Evolutionary conservation across 1,140 invertebrate species (phyloP), one percentile per base, ranked within the genome.

Genomic region (Pissodes strobi): DNA sequence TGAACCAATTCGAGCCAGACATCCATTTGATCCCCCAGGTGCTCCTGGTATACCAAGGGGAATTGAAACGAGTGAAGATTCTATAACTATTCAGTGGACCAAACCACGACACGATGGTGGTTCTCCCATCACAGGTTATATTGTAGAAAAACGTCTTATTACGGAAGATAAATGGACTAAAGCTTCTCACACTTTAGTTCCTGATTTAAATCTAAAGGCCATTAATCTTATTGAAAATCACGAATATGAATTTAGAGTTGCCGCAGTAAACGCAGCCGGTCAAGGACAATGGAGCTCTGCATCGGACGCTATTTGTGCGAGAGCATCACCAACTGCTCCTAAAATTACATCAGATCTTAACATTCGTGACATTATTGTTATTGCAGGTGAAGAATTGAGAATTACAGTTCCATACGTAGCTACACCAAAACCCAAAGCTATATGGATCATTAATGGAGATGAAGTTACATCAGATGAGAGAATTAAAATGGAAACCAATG

Each of bases 221-320:
- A 90, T 87, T 43, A 93, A 91, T 64, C 81, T 99, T 12, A 92
- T 94, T 61, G 94, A 97, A 77, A 95, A 97, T 76, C 91, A 94
- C 55, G 92, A 97, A 75, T 99, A 99, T 74, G 97, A 99, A 77
- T 99, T 99, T 85, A 85, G 97, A 57, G 96, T 98, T 0, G 90
- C 93, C 4, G 97, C 95, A 19, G 81, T 95, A n/a, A 99, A 98
- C 79, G 92, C 93, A 30, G 97, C 95, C 22, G 96, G 95, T 0
- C 92, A 94, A 78, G 95, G 96, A 30, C 88, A 90, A 9, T 98
- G 87, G 83, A 95, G 93, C 71, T 88, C 92, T 58, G 89, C 89
- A 61, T 96, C 94, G 8, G 95, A 97, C 71, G 84, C 91, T 1
- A 97, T 99, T 75, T 86, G 90, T 63, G 95, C 94, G 37, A 85